phyloP scores from a whole-genome alignment of 2,797 vertebrate genomes.

The Tachyglossus aculeatus region DNA sequence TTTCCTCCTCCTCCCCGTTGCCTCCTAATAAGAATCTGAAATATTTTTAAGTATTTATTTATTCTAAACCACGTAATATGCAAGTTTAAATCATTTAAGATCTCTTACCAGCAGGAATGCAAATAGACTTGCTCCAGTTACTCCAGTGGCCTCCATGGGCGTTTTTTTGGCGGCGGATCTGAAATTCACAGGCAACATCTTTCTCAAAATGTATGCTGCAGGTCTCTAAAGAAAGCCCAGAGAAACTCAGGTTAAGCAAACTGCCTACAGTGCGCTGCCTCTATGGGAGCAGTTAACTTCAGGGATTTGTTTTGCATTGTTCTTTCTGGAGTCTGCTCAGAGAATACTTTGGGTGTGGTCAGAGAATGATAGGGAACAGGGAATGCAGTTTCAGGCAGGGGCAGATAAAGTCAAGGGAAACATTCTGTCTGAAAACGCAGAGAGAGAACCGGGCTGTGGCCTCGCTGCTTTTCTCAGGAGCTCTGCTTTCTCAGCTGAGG shows the following conservation, averaged over 20 bases:
- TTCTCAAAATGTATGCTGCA: slow-evolving; percentile 42
- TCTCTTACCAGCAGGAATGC: slow-evolving; percentile 68
- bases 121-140: slow-evolving; percentile 66
- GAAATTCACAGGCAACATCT: slow-evolving; percentile 38
- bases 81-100: too few relatives aligned
- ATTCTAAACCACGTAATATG: neutral
- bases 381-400: neutral
- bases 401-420: neutral
- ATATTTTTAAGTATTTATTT: neutral
- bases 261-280: too few relatives aligned
- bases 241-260: too few relatives aligned
- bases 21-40: neutral
- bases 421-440: neutral
- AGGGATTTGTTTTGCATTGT: too few relatives aligned
- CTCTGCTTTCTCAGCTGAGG: neutral
- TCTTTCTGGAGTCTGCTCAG: too few relatives aligned
- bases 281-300: too few relatives aligned
- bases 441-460: too few relatives aligned
- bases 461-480: too few relatives aligned
- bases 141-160: slow-evolving; percentile 68
- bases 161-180: slow-evolving; percentile 54
- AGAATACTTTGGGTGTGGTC: too few relatives aligned
- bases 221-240: slow-evolving; percentile 47
- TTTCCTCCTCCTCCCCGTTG: neutral
- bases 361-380: neutral